phyloP scores from a whole-genome alignment of 2,113 vertebrate species.

The Trichomycterus rosablanca region DNA sequence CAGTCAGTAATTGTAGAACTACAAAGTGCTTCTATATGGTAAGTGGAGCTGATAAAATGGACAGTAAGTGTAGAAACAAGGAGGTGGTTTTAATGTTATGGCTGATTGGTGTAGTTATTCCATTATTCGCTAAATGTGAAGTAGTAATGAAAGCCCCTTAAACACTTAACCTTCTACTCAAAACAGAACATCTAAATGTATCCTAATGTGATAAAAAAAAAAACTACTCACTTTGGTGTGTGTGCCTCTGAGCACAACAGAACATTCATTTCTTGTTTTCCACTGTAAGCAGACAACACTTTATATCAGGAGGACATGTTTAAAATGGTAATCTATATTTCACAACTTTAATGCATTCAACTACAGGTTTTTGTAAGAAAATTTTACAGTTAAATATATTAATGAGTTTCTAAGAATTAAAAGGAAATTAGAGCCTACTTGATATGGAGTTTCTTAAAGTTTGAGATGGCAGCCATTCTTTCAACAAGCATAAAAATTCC shows the following conservation, averaged over 20 bases:
- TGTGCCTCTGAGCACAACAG: constrained; percentile 46
- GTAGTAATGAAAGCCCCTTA: too few relatives aligned
- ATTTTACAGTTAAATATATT: not conserved
- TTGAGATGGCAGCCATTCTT: constrained; percentile 51
- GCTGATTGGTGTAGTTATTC: too few relatives aligned
- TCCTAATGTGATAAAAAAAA: too few relatives aligned
- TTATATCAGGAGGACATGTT: not conserved
- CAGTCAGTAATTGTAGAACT: too few relatives aligned
- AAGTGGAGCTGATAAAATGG: too few relatives aligned
- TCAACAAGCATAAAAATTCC: constrained; percentile 63
- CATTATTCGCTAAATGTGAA: too few relatives aligned
- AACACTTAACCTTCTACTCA: too few relatives aligned
- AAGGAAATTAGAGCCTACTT: constrained; percentile 61
- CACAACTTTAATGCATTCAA: too few relatives aligned
- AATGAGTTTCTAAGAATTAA: not conserved
- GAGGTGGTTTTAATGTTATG: too few relatives aligned
- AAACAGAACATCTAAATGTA: too few relatives aligned
- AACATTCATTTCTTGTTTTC: constrained; percentile 52
- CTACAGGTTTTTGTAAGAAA: not conserved
- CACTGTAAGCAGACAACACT: constrained; percentile 44
- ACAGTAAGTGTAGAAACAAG: too few relatives aligned
- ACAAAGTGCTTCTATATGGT: too few relatives aligned
- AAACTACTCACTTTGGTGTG: constrained; percentile 47
- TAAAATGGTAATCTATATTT: not conserved
- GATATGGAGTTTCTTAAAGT: constrained; percentile 60